Evolutionary conservation across 2,888 invertebrate species (phyloP).

Genomic region (Microdon myrmicae): DNA sequence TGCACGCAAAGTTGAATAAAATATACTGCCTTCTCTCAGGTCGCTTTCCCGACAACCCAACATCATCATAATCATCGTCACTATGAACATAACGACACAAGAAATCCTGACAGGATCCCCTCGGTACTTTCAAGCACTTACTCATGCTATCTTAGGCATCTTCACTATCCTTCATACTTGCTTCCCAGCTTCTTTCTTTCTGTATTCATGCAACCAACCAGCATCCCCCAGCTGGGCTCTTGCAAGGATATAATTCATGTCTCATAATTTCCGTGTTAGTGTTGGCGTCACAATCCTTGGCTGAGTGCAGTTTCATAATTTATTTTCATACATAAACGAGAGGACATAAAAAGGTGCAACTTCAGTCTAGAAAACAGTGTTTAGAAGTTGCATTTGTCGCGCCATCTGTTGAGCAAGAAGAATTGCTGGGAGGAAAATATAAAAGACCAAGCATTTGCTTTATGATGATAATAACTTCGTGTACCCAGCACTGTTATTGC

Average conservation of each 20-base stretch:
- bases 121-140: slow-evolving; percentile 6
- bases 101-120: slow-evolving; percentile 16
- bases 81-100: slow-evolving; percentile 14
- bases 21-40: slow-evolving; percentile 16
- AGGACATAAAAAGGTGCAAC: no score
- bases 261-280: slow-evolving; percentile 41
- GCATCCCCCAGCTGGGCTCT: slow-evolving; percentile 6
- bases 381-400: no score
- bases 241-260: slow-evolving; percentile 47
- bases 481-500: no score
- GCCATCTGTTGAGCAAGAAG: no score
- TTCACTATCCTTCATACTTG: slow-evolving; percentile 6
- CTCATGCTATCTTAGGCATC: slow-evolving; percentile 19
- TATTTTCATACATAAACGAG: slow-evolving; percentile 22
- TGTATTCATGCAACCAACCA: no score
- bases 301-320: slow-evolving; percentile 7
- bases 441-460: no score
- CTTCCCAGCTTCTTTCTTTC: slow-evolving; percentile 22
- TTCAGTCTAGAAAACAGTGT: no score
- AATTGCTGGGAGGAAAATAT: no score
- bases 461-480: no score
- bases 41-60: slow-evolving; percentile 18
- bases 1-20: slow-evolving; percentile 17
- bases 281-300: slow-evolving; percentile 8
- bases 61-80: slow-evolving; percentile 38